Conservation (phyloP, 2,113 vertebrate genomes). For the Leucosticte australis region DNA sequence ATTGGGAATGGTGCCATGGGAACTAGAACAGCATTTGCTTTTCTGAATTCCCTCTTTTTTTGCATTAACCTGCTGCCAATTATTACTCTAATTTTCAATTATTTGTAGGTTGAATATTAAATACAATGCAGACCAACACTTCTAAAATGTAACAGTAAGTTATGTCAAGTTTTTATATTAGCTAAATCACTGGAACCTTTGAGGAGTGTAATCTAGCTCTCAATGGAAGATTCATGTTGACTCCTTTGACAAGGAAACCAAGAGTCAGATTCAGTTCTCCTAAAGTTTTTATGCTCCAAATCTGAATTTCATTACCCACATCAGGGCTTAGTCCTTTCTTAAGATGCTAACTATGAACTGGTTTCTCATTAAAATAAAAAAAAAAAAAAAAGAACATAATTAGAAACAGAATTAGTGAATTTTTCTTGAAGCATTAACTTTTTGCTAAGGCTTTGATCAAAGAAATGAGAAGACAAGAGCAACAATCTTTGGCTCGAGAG, state of each 20-base stretch:
- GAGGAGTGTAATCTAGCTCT: background rate
- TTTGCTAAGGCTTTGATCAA: background rate
- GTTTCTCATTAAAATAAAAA: background rate
- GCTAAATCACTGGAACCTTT: background rate
- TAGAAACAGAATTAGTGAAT: background rate
- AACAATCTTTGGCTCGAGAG: background rate
- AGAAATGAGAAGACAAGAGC: background rate
- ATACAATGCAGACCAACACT: background rate
- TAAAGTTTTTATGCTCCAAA: background rate
- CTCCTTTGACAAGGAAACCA: background rate
- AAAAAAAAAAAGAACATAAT: background rate
- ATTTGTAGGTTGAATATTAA: background rate
- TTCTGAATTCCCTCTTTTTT: background rate
- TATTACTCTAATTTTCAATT: background rate
- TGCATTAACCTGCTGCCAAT: background rate
- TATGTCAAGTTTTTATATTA: background rate
- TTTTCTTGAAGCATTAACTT: background rate
- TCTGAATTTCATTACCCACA: background rate
- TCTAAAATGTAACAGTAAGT: background rate
- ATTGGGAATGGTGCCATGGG: conserved; percentile 51
- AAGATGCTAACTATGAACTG: background rate
- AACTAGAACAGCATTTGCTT: conserved; percentile 25
- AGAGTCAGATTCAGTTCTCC: background rate
- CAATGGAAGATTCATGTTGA: background rate
- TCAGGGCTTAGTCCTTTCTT: background rate